A percentile compares a stretch with the other conserved stretches of the same genome.
These are phyloP conservation scores for Tarsius wallacei DNA, from an alignment of 2,797 vertebrate species.

Conservation along the genomic window DNA sequence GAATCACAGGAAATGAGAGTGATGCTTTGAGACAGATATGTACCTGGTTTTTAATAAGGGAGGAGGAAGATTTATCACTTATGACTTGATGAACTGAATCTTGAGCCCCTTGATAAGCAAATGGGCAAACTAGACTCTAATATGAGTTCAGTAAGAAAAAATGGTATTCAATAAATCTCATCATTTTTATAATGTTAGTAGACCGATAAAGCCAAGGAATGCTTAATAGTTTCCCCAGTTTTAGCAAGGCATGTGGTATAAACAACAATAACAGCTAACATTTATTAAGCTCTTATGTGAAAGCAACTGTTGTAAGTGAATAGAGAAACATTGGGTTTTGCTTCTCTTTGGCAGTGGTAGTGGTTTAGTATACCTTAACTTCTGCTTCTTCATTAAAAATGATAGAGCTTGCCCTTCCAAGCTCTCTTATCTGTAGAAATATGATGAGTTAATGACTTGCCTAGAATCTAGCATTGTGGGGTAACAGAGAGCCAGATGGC, in stretches of 20 bases:
- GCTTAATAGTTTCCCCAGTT: background rate
- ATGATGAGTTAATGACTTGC: background rate
- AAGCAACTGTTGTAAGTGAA: background rate
- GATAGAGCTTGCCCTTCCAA: background rate
- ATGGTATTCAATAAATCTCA: background rate
- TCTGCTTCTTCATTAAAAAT: background rate
- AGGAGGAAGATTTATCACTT: background rate
- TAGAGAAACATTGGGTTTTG: background rate
- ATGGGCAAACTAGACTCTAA: background rate
- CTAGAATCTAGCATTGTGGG: background rate
- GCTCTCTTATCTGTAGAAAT: background rate
- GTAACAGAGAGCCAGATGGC: background rate
- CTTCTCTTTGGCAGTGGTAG: background rate
- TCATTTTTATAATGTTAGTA: background rate
- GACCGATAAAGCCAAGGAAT: background rate
- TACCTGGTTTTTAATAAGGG: background rate
- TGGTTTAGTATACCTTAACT: background rate
- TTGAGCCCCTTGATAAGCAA: background rate
- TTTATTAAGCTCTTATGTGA: background rate
- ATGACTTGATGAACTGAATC: background rate
- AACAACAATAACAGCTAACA: background rate
- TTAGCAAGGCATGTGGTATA: background rate
- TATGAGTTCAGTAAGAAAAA: conserved; percentile 18
- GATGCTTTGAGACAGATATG: background rate
- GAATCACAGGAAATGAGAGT: background rate